Percentiles rank a stretch among this genome's conserved stretches.
These are phyloP conservation scores for Gyps fulvus DNA, from an alignment of 2,113 vertebrate species.

Conservation along the genomic window DNA sequence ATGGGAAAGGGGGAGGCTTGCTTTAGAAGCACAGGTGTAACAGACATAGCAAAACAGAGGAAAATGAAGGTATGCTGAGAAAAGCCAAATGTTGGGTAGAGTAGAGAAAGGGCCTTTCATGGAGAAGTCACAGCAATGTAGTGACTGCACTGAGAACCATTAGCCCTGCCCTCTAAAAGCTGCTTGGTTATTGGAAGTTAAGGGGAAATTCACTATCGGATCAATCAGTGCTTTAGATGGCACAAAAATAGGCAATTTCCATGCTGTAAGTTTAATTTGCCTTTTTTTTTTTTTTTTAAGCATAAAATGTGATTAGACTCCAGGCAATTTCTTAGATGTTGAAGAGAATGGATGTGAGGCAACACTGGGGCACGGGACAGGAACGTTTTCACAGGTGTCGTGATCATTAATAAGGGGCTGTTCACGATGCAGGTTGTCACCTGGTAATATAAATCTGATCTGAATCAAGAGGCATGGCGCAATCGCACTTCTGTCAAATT, in stretches of 20 bases:
- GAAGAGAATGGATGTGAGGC: neutral
- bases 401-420: neutral
- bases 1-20: neutral
- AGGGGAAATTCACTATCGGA: neutral
- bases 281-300: neutral
- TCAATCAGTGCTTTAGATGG: neutral
- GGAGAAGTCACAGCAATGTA: neutral
- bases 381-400: neutral
- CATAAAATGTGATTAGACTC: neutral
- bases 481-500: slow-evolving; percentile 37
- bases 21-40: neutral
- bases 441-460: neutral
- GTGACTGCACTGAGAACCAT: neutral
- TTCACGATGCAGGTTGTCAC: neutral
- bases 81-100: neutral
- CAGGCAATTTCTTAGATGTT: neutral
- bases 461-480: neutral
- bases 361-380: neutral
- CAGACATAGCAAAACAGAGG: neutral
- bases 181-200: neutral
- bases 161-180: neutral
- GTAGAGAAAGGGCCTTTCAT: neutral
- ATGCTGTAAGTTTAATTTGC: neutral
- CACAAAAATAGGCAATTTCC: neutral
- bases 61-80: neutral